Conservation (phyloP, 2,113 vertebrate species). For the Fukomys damarensis region DNA sequence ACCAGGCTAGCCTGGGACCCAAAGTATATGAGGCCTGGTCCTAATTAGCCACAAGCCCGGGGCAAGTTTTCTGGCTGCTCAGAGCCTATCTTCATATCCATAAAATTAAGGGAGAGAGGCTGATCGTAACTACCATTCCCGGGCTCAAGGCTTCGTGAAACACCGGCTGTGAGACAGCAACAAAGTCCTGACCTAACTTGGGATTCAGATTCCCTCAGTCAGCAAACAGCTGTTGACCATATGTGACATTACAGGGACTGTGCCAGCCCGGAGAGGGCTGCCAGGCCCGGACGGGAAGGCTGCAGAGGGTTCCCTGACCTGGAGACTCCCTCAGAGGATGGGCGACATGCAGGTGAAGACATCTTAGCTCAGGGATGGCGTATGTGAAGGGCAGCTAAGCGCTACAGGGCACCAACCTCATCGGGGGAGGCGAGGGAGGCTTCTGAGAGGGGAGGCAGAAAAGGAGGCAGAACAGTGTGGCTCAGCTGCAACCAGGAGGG, state of each 20-base stretch:
- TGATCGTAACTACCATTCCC: background rate
- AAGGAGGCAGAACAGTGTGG: background rate
- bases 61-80: background rate
- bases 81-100: background rate
- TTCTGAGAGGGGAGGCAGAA: background rate
- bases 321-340: background rate
- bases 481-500: background rate
- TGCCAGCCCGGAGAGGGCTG: background rate
- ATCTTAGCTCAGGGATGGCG: background rate
- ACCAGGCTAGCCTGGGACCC: background rate
- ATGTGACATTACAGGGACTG: background rate
- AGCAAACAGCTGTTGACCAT: background rate
- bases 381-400: background rate
- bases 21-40: background rate
- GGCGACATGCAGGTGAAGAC: background rate
- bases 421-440: background rate
- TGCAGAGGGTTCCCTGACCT: background rate
- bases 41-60: background rate
- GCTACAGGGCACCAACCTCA: accelerated
- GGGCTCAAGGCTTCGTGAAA: background rate
- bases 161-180: background rate
- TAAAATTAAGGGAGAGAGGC: background rate
- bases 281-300: background rate
- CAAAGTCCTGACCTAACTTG: background rate
- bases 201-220: background rate